Evolutionary conservation across 2,797 vertebrate species (phyloP).

Genomic region (Acanthurus lineatus): DNA sequence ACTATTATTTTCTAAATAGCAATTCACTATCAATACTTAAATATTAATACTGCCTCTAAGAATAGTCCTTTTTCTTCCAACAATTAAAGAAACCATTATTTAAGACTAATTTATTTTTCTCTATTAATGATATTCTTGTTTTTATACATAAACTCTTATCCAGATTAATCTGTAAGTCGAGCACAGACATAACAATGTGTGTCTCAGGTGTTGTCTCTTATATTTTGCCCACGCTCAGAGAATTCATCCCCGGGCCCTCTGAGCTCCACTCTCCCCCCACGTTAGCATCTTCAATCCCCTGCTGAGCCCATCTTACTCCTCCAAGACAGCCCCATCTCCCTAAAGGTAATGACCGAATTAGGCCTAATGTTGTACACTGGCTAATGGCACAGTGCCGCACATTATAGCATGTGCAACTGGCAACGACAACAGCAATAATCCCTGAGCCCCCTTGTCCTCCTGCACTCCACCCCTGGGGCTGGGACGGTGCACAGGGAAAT

Average conservation of each 20-base stretch:
- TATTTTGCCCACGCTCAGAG: conserved; percentile 61
- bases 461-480: conserved; percentile 85
- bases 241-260: conserved; percentile 61
- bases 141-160: conserved; percentile 8
- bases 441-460: conserved; percentile 85
- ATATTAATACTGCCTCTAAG: conserved; percentile 4
- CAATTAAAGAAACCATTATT: neutral
- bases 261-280: conserved; percentile 53
- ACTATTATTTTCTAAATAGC: conserved; percentile 22
- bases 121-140: conserved; percentile 4
- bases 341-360: conserved; percentile 91
- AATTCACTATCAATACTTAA: conserved; percentile 20
- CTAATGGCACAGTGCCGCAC: conserved; percentile 87
- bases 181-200: conserved; percentile 36
- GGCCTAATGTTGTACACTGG: conserved; percentile 89
- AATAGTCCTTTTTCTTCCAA: neutral
- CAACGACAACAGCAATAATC: conserved; percentile 86
- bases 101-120: neutral
- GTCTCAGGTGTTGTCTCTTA: conserved; percentile 68
- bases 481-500: conserved; percentile 83
- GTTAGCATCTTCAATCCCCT: conserved; percentile 82
- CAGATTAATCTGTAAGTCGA: conserved; percentile 32
- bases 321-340: conserved; percentile 85
- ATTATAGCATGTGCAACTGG: conserved; percentile 88
- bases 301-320: conserved; percentile 85